Conservation (phyloP, 2,797 vertebrate genomes). For the Thripadectes ignobilis region DNA sequence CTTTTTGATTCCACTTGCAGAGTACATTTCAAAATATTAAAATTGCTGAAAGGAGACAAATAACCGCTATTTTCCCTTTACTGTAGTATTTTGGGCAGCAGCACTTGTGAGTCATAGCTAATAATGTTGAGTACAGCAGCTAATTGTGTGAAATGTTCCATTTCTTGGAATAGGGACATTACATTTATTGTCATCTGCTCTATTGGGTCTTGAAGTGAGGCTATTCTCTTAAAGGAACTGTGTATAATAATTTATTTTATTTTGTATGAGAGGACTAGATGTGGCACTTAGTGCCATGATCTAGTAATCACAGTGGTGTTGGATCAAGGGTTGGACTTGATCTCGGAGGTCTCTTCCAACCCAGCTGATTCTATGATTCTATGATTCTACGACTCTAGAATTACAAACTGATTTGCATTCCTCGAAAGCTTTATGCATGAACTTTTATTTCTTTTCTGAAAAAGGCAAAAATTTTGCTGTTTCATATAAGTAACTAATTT, state of each 20-base stretch:
- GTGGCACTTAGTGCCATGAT: no score
- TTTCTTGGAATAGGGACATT: not conserved
- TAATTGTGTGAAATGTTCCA: constrained; percentile 18
- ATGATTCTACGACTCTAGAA: not conserved
- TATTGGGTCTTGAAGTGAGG: not conserved
- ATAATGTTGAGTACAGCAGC: not conserved
- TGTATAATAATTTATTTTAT: not conserved
- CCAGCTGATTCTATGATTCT: no score
- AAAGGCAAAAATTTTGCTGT: not conserved
- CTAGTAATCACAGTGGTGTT: no score
- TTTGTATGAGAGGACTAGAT: not conserved
- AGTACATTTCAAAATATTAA: not conserved
- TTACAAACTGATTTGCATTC: not conserved
- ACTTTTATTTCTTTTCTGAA: not conserved
- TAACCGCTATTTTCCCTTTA: not conserved
- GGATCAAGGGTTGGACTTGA: no score
- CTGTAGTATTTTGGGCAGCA: not conserved
- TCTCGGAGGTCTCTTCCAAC: no score
- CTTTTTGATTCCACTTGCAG: not conserved
- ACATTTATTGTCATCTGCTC: constrained; percentile 11
- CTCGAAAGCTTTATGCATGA: not conserved
- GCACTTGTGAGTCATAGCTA: not conserved
- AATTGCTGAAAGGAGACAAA: not conserved
- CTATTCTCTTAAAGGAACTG: not conserved
- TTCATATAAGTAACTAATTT: not conserved